Percentiles rank a stretch among this genome's conserved stretches.
phyloP scores from a whole-genome alignment of 2,888 invertebrate genomes.

The Agrochola macilenta region DNA sequence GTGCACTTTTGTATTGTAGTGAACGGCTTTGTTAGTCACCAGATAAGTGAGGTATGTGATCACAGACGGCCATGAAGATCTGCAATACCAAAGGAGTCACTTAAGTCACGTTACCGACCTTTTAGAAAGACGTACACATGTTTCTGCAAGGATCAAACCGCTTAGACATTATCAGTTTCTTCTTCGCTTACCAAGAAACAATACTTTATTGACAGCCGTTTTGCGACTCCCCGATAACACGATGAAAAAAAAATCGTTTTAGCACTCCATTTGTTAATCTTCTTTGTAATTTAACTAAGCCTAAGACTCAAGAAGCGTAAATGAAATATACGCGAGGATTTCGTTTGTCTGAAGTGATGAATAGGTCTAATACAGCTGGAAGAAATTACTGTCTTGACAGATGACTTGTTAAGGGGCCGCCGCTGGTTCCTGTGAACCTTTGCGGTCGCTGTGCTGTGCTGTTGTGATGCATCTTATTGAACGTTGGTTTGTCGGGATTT shows the following conservation, averaged over 20 bases:
- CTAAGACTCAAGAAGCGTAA: constrained; percentile 37
- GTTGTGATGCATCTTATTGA: neutral
- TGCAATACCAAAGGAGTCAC: constrained; percentile 39
- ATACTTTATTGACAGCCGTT: neutral
- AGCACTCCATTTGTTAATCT: constrained; percentile 38
- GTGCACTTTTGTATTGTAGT: neutral
- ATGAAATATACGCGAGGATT: constrained; percentile 49
- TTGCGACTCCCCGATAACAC: neutral
- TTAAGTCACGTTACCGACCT: constrained; percentile 32
- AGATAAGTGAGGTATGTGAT: neutral
- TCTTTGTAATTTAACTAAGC: constrained; percentile 33
- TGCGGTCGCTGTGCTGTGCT: neutral
- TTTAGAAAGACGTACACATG: constrained; percentile 4
- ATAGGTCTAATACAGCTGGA: constrained; percentile 42
- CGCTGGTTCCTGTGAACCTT: neutral
- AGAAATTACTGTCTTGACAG: constrained; percentile 46
- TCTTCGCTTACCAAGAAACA: neutral
- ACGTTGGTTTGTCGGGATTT: neutral
- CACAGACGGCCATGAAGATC: constrained; percentile 22
- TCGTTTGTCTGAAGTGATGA: constrained; percentile 50
- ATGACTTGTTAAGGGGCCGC: constrained; percentile 18
- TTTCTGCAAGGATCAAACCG: neutral
- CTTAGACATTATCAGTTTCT: neutral
- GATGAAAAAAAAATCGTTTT: neutral
- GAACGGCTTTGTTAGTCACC: neutral